phyloP scores from a whole-genome alignment of 1,140 invertebrate genomes.

The Calephelis nemesis region DNA sequence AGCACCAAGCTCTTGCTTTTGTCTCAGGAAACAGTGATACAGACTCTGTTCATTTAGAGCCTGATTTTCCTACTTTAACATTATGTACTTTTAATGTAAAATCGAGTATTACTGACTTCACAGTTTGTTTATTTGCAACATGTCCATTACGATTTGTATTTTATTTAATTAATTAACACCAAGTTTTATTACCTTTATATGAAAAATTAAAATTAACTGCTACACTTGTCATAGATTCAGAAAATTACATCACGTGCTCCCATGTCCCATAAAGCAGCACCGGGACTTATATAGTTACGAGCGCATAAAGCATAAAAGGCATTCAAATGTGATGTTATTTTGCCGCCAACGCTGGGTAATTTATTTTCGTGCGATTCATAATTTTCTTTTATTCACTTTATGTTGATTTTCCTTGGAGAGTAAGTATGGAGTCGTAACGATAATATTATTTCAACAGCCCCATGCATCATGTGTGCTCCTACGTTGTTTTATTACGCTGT shows the following conservation, averaged over 20 bases:
- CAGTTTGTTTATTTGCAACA: too few relatives aligned
- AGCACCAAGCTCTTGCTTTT: too few relatives aligned
- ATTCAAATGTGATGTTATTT: constrained; percentile 80
- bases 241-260: constrained; percentile 70
- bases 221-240: constrained; percentile 19
- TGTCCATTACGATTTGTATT: too few relatives aligned
- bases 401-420: constrained; percentile 77
- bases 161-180: too few relatives aligned
- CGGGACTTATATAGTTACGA: constrained; percentile 75
- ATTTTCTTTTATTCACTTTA: constrained; percentile 80
- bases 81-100: too few relatives aligned
- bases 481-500: constrained; percentile 59
- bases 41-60: too few relatives aligned
- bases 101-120: too few relatives aligned
- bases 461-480: constrained; percentile 63
- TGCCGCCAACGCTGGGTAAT: constrained; percentile 77
- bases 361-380: constrained; percentile 78
- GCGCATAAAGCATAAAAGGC: constrained; percentile 77
- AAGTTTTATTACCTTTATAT: background rate
- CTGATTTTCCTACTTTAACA: too few relatives aligned
- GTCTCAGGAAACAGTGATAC: too few relatives aligned
- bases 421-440: constrained; percentile 74
- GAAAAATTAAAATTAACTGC: background rate
- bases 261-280: constrained; percentile 69
- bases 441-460: constrained; percentile 78